Evolutionary conservation across 1,140 invertebrate species (phyloP), one percentile per base, ranked within the genome.

Genomic region (Acyrthosiphon pisum): DNA sequence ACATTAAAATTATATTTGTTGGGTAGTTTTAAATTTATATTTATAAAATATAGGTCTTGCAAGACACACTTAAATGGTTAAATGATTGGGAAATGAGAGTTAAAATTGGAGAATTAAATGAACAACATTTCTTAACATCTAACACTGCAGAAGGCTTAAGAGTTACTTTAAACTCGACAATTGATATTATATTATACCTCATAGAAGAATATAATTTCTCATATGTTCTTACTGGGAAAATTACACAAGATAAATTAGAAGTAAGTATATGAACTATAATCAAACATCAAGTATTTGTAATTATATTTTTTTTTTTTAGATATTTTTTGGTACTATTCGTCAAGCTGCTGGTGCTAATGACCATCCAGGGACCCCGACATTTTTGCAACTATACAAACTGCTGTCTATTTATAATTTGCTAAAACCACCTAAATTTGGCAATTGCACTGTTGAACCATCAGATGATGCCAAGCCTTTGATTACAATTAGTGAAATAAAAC

Each of bases 301-400:
- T 41, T 87, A 30, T 87, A 30, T 87, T 56, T 56, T n/a, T n/a
- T 87, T 87, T n/a, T 87, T 9, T 87, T 46, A 87, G 41, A 53
- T 20, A 53, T 53, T 89, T 30, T 89, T 89, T 89, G 87, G 87
- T 89, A 89, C 48, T 0, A 53, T 89, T 89, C 87, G 87, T 50
- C 87, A 89, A 89, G 87, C 87, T 20, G n/a, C 30, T 11, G 87
- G 87, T 30, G 23, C 44, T n/a, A 89, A 89, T 53, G 87, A 89
- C 22, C 48, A 89, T 23, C n/a, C 48, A 35, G n/a, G 46, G 20
- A 89, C 48, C 6, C 87, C 87, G 35, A 89, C 87, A 20, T 50
- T 50, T 89, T 53, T 89, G 2, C 48, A 89, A 53, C 35, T 89
- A n/a, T 89, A 89, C 48, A 53, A 89, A 89, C 0, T 89, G 0